Conservation (phyloP, 2,888 invertebrate genomes). For the Aelia acuminata region DNA sequence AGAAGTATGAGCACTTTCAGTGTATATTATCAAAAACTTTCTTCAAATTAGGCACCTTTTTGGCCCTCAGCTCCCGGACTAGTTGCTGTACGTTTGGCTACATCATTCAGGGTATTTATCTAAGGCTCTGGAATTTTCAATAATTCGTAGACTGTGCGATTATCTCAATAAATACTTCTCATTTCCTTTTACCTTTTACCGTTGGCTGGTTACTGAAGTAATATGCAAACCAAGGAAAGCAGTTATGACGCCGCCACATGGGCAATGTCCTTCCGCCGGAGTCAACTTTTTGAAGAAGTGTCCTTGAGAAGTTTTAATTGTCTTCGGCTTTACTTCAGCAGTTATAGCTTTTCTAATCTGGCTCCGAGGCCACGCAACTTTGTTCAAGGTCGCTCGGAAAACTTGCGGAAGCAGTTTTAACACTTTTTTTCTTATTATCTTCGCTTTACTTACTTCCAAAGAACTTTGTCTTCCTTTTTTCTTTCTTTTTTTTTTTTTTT, state of each 20-base stretch:
- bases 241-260: constrained; percentile 9
- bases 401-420: constrained; percentile 58
- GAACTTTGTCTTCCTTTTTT: constrained; percentile 29
- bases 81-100: too few relatives aligned
- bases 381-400: constrained; percentile 63
- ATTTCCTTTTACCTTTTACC: not conserved
- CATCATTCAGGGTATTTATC: too few relatives aligned
- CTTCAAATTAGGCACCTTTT: too few relatives aligned
- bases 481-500: not conserved
- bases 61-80: too few relatives aligned
- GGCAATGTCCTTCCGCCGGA: constrained; percentile 17
- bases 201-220: not conserved
- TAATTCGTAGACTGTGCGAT: too few relatives aligned
- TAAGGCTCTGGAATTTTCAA: too few relatives aligned
- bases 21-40: too few relatives aligned
- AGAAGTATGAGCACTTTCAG: too few relatives aligned
- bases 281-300: constrained; percentile 56
- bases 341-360: constrained; percentile 65
- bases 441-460: constrained; percentile 25
- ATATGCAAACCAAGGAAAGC: not conserved
- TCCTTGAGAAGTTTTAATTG: constrained; percentile 64
- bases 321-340: constrained; percentile 61
- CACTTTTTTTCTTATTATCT: constrained; percentile 52
- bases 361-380: constrained; percentile 60
- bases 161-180: too few relatives aligned